Base-by-base conservation (phyloP, 2,888 invertebrate genomes). In the Melanchra persicariae region DNA sequence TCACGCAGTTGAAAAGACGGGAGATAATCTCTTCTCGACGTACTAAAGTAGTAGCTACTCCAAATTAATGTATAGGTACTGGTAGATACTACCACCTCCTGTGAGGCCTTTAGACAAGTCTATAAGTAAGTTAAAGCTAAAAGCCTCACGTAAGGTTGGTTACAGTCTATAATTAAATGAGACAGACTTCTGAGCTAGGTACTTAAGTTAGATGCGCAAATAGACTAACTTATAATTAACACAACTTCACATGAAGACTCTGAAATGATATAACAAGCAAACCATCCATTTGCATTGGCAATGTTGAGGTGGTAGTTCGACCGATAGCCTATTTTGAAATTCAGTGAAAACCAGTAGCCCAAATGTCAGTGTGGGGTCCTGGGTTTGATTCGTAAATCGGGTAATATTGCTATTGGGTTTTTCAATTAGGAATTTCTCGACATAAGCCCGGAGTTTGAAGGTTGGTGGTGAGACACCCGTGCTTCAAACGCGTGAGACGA, bases 61-160 rank as follows among this genome's bases (percentile, higher is more conserved):
- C 10, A 57, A 26, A 47, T 69, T 8, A 37, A 47, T 40, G 47
- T 7, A 37, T n/a, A n/a, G n/a, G n/a, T 45, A 17, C 4, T 8
- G 22, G 22, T 47, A 37, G 22, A 24, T 19, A 40, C 12, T n/a
- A n/a, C 22, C 22, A 57, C 30, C 19, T 26, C 30, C n/a, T 30
- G 17, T n/a, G 1, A 70, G 37, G 24, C 24, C 2, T 54, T 45
- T 22, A 22, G 34, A 8, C 12, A 19, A 7, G 24, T 34, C 24
- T 54, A 34, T 70, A 70, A 70, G 4, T 70, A 34, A 47, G n/a
- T 54, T 45, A 45, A 37, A 45, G 43, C 6, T 17, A 17, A 43
- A 15, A 1, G 15, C 51, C 22, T 70, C 12, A 34, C 10, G 6
- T 19, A 24, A 45, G 4, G 6, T 43, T 34, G 40, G 6, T 70